Evolutionary conservation across 2,888 invertebrate species (phyloP).

Genomic region (Rapana venosa): DNA sequence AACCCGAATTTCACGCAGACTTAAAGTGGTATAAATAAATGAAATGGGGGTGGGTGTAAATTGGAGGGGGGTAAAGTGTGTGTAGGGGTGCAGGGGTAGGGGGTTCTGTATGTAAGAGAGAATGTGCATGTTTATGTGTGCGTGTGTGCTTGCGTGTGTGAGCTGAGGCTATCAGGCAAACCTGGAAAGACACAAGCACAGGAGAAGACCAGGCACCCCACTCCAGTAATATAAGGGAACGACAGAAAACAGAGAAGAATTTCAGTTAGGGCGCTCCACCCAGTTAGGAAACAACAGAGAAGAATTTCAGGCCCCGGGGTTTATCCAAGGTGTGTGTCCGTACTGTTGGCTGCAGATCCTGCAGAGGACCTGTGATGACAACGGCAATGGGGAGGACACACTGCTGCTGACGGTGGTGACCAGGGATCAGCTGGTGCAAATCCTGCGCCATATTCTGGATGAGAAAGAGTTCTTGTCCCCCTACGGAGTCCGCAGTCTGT

Average conservation of each 20-base stretch:
- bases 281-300: no score
- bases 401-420: slow-evolving; percentile 71
- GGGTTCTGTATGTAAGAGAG: neutral
- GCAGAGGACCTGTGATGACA: slow-evolving; percentile 55
- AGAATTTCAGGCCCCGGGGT: no score
- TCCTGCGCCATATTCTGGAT: slow-evolving; percentile 74
- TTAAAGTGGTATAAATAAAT: no score
- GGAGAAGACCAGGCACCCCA: no score
- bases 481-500: slow-evolving; percentile 77
- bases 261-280: no score
- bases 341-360: neutral
- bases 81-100: neutral
- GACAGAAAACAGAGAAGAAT: no score
- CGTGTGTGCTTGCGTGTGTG: neutral
- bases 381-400: slow-evolving; percentile 53
- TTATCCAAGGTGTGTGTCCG: neutral
- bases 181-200: no score
- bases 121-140: neutral
- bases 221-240: no score
- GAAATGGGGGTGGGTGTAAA: neutral
- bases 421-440: slow-evolving; percentile 66
- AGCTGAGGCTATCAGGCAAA: no score
- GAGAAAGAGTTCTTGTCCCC: slow-evolving; percentile 77
- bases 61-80: neutral
- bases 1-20: no score